These are phyloP conservation scores for cat (Felis catus) DNA, from an alignment of 2,113 vertebrate species.

Conservation along the genomic window F.catus_Fca126_mat1.0 CM031412.1:11814001-11814500, in stretches of 20 bases:
- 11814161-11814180: not conserved
- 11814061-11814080: not conserved
- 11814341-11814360: not conserved
- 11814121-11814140: not conserved
- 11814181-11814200: not conserved
- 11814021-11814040: not conserved
- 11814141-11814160: not conserved
- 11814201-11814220: not conserved
- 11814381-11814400: not conserved
- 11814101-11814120: not conserved
- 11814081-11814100: not conserved
- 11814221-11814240: not conserved
- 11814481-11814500: not conserved
- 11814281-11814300: not conserved
- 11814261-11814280: not conserved
- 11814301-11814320: not conserved
- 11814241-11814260: not conserved
- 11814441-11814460: not conserved
- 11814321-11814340: not conserved
- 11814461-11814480: not conserved
- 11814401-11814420: not conserved
- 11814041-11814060: not conserved
- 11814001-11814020: not conserved
- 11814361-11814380: not conserved
- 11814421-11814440: not conserved